Conservation (phyloP, 2,797 vertebrate genomes). For the Onychomys leucogaster region DNA sequence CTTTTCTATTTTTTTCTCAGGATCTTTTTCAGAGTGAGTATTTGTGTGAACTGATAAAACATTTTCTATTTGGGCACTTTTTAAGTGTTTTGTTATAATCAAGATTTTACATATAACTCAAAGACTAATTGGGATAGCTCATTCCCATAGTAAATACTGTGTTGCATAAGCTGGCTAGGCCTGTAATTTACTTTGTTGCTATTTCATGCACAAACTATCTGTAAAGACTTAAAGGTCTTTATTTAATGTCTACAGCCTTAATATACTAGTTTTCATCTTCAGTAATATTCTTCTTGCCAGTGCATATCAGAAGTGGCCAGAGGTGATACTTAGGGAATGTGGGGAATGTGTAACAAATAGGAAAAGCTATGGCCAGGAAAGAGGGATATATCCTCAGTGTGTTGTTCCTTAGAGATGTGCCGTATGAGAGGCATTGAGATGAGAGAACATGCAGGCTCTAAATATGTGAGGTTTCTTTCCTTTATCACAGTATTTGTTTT, state of each 20-base stretch:
- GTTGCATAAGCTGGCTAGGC: not conserved
- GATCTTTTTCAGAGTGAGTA: not conserved
- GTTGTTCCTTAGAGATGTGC: not conserved
- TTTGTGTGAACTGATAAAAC: not conserved
- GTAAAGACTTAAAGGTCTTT: not conserved
- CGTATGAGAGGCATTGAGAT: not conserved
- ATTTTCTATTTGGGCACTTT: not conserved
- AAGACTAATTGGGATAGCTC: not conserved
- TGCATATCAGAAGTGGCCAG: not conserved
- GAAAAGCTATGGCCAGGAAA: not conserved
- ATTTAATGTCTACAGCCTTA: not conserved
- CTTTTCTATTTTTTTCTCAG: not conserved
- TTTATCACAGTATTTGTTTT: conserved; percentile 26
- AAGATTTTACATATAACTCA: not conserved
- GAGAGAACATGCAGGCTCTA: not conserved
- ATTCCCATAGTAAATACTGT: not conserved
- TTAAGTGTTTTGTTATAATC: conserved; percentile 11
- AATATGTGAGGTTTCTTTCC: not conserved
- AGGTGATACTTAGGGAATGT: not conserved
- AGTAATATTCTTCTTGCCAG: not conserved
- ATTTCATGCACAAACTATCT: not conserved
- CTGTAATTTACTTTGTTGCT: not conserved
- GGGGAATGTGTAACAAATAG: not conserved
- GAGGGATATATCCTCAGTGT: not conserved
- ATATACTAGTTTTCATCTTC: not conserved